Conservation (phyloP, 2,888 invertebrate genomes). For the Stenodema calcarata region DNA sequence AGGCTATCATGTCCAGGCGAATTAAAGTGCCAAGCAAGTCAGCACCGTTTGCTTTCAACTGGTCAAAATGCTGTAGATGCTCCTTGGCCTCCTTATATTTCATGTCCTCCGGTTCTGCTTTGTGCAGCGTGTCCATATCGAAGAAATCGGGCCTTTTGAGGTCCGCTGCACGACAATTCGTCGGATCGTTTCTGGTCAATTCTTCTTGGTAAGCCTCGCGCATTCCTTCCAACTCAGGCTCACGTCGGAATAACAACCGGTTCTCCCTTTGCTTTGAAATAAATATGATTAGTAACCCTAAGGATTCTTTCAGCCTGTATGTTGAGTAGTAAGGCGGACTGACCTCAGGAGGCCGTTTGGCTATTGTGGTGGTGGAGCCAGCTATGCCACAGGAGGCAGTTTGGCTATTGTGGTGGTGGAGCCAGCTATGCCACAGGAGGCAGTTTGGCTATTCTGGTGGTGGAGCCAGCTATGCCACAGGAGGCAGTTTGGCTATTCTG, state of each 20-base stretch:
- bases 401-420: no score
- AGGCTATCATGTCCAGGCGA: constrained; percentile 12
- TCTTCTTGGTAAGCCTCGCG: neutral
- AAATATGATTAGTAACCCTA: no score
- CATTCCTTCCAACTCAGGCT: neutral
- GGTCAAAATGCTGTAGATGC: constrained; percentile 17
- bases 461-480: no score
- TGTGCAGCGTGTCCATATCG: neutral
- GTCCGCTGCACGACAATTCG: neutral
- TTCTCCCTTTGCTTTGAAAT: constrained; percentile 21
- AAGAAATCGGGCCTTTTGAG: neutral
- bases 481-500: no score
- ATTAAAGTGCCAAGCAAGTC: constrained; percentile 18
- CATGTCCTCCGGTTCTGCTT: constrained; percentile 18
- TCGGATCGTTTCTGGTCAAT: neutral
- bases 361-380: no score
- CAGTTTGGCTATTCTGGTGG: no score
- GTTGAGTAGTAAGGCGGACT: no score
- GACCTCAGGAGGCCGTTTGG: no score
- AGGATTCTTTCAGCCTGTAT: no score
- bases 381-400: no score
- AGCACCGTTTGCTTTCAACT: constrained; percentile 6
- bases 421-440: no score
- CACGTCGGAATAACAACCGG: constrained; percentile 2
- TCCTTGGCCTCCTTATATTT: constrained; percentile 9